A percentile compares a stretch with the other conserved stretches of the same genome.
Evolutionary conservation across 2,888 invertebrate species (phyloP).

Genomic region (Sceliomorpha sp.): DNA sequence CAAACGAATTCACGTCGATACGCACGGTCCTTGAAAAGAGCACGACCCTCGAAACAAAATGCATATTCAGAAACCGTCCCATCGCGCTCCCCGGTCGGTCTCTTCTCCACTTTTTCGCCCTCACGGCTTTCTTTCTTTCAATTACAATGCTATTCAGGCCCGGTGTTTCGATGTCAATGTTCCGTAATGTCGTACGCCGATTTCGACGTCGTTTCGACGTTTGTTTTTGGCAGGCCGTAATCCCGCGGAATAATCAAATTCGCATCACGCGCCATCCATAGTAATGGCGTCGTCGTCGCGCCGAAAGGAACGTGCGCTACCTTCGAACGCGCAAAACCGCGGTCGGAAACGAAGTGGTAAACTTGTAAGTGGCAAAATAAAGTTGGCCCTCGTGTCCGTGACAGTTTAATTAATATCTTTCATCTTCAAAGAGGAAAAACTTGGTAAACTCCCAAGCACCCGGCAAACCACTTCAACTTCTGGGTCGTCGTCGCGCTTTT

Average conservation of each 20-base stretch:
- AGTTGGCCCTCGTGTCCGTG: constrained; percentile 77
- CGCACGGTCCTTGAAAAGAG: no score
- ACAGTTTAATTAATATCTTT: constrained; percentile 80
- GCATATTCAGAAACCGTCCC: no score
- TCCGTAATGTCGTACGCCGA: constrained; percentile 33
- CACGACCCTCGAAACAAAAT: no score
- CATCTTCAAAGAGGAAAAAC: constrained; percentile 76
- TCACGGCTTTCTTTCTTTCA: constrained; percentile 3
- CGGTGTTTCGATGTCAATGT: constrained; percentile 27
- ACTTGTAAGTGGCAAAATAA: constrained; percentile 79
- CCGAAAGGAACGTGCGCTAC: constrained; percentile 50
- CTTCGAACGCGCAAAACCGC: constrained; percentile 47
- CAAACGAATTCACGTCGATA: no score
- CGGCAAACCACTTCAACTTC: constrained; percentile 67
- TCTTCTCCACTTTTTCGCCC: not conserved
- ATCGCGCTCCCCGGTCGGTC: not conserved
- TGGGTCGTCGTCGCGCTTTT: constrained; percentile 54
- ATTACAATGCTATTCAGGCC: constrained; percentile 12
- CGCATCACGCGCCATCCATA: constrained; percentile 50
- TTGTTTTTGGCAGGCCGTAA: constrained; percentile 41
- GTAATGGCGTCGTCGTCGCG: constrained; percentile 50
- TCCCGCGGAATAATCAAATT: constrained; percentile 46
- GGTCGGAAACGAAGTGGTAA: constrained; percentile 67
- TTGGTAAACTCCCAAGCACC: constrained; percentile 72
- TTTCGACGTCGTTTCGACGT: constrained; percentile 33